Base-by-base conservation (phyloP, 2,888 invertebrate species). In the Cyclophora punctaria region DNA sequence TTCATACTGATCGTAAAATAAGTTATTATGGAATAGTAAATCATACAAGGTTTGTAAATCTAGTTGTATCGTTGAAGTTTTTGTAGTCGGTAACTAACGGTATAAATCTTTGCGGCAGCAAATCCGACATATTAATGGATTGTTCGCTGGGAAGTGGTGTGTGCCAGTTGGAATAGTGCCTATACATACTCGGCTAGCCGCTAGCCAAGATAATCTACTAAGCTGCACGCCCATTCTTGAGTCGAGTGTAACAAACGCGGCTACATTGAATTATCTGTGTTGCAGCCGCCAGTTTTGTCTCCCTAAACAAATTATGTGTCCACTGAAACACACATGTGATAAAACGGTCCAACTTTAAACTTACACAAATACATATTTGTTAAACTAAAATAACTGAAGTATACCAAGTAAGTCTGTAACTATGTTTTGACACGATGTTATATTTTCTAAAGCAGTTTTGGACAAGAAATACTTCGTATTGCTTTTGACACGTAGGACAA, bases 161-260 rank as follows among this genome's bases (percentile, higher is more conserved):
- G 73, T 77, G 82, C 83, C 82, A 83, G 75, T 77, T 83, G 83
- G 82, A 78, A 65, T 66, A 55, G 62, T 82, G 82, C 82, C 83
- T 74, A 67, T 69, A 70, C 65, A 69, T 62, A 67, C 72, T 59
- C 59, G 67, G 63, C 66, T 60, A 63, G 65, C 63, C 66, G 58
- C 65, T 66, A 71, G 74, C 78, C 76, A 71, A 77, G 77, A 80
- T 80, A 77, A 82, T 81, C 78, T 76, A 80, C 73, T 74, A 69
- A 76, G 64, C 69, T 51, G 59, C 55, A 54, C 66, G 62, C 62
- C 64, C 60, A 71, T 67, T 72, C 75, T 70, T 73, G 63, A 66
- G 60, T 58, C 62, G 59, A 59, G 59, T 63, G 63, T 65, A 64
- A 62, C 66, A 69, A 70, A 68, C 67, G 52, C 58, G 58, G 51